Evolutionary conservation across 64 coral and sea anemone genomes (phyloP).

Genomic region (Montipora cactus): DNA sequence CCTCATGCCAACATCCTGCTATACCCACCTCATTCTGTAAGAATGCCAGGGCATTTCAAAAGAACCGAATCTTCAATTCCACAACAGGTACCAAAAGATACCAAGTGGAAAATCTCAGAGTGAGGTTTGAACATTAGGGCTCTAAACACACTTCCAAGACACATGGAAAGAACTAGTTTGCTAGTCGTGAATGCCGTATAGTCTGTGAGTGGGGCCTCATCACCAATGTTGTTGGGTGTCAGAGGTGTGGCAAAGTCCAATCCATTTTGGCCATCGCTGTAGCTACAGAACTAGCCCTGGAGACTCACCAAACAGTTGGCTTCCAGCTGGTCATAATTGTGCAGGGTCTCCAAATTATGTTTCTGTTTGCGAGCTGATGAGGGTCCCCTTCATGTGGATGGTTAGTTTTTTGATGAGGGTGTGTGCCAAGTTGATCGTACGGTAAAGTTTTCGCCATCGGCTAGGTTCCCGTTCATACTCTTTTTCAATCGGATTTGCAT

Average conservation of each 20-base stretch:
- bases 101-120: too few relatives aligned
- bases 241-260: neutral
- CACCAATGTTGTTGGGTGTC: neutral
- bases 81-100: too few relatives aligned
- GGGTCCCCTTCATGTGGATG: constrained; percentile 23
- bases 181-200: neutral
- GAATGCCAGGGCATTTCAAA: neutral
- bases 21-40: neutral
- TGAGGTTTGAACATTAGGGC: too few relatives aligned
- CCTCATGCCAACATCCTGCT: neutral
- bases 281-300: neutral
- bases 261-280: neutral
- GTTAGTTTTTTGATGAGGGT: constrained; percentile 16
- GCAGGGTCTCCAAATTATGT: constrained; percentile 13
- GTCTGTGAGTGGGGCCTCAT: neutral
- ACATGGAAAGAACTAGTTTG: neutral
- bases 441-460: neutral
- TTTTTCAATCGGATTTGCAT: neutral
- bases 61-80: neutral
- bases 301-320: neutral
- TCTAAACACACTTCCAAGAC: too few relatives aligned
- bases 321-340: constrained; percentile 24
- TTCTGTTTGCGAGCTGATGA: constrained; percentile 24
- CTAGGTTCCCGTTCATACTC: neutral
- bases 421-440: neutral